Base-by-base conservation (phyloP, 2,797 vertebrate species). In the Rallus crepitans region DNA sequence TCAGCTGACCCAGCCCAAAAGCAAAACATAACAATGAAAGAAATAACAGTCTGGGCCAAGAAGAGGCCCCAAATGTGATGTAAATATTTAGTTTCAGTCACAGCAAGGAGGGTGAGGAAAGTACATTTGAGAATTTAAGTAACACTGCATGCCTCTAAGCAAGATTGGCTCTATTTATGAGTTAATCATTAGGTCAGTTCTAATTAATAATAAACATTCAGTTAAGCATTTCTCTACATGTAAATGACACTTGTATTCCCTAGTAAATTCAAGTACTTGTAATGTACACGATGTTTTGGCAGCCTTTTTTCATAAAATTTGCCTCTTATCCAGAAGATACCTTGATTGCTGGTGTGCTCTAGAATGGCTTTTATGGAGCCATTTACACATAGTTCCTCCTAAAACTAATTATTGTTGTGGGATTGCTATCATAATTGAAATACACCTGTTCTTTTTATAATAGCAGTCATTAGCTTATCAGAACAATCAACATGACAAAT, bases 151-250 rank as follows among this genome's bases (percentile, higher is more conserved):
- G 45, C 80, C 66, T 73, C 39, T 72, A 39, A 88, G 76, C 59
- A 84, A 25, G n/a, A 45, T 78, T 66, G 35, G 31, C 21, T 87
- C 40, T 81, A 6, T 87, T 95, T 93, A 69, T 82, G 50, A 94
- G 77, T 95, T 96, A 94, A 96, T 89, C 33, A 95, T 94, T 95
- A 94, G 42, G 53, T 77, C 60, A n/a, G 31, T 84, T 92, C 37
- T 87, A 93, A 95, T 87, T 90, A 91, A 93, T 95, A 94, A 90
- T 73, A 65, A 96, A 90, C 88, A 64, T 35, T 45, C 48, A 55
- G 87, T 87, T 82, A 88, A 93, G 28, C 30, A 80, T 94, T 96
- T 92, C 53, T 68, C 48, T 71, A 33, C 10, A 40, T 89, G 86
- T 90, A 42, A 94, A 79, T 57, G 31, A 8, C 5, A 24, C 11